These are phyloP conservation scores for Verasper variegatus DNA, from an alignment of 2,113 vertebrate species.

Conservation along the genomic window DNA sequence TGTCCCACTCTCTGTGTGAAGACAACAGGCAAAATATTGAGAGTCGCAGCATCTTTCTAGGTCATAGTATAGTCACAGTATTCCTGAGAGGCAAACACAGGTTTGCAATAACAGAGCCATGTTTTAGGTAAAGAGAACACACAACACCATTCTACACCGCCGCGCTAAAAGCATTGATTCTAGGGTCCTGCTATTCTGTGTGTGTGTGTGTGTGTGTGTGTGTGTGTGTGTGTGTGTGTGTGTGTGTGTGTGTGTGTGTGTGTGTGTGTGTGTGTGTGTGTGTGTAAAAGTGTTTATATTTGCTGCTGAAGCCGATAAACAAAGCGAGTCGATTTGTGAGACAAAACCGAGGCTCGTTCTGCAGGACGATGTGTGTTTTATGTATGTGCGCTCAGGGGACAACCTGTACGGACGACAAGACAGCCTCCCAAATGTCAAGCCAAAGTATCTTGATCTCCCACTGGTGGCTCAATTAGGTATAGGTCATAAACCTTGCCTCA, in stretches of 20 bases:
- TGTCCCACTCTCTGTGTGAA: no score
- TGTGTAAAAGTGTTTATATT: not conserved
- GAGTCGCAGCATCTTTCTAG: not conserved
- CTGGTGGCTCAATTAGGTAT: not conserved
- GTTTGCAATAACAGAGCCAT: slow-evolving; percentile 50
- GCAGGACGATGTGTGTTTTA: not conserved
- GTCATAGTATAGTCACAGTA: not conserved
- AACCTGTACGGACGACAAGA: not conserved
- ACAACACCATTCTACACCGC: slow-evolving; percentile 51
- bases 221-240: not conserved
- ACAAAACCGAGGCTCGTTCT: slow-evolving; percentile 12
- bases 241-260: not conserved
- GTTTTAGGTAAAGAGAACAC: slow-evolving; percentile 19
- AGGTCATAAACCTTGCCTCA: no score
- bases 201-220: slow-evolving; percentile 1
- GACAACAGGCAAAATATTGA: no score
- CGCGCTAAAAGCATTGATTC: slow-evolving; percentile 56
- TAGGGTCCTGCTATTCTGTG: slow-evolving; percentile 16
- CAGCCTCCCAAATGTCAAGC: not conserved
- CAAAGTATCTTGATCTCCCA: not conserved
- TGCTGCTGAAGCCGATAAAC: slow-evolving; percentile 12
- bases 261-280: not conserved
- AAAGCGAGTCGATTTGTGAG: slow-evolving; percentile 32
- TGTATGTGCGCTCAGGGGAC: not conserved
- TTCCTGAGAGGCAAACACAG: slow-evolving; percentile 51